phyloP scores from a whole-genome alignment of 2,888 invertebrate genomes.

The Malachius bipustulatus region DNA sequence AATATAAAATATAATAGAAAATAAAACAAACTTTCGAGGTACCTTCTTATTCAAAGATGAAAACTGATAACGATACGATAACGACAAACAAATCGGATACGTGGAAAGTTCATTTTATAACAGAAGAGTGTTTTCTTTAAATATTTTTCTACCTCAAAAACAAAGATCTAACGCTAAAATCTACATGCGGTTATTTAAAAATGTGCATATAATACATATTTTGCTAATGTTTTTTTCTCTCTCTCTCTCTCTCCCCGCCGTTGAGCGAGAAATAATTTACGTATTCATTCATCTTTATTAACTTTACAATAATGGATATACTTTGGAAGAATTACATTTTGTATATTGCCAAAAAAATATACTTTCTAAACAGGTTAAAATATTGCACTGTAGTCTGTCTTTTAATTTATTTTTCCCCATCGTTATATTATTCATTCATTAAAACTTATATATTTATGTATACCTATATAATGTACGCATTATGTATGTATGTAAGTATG shows the following conservation, averaged over 20 bases:
- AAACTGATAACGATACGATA: no score
- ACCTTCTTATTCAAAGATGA: constrained; percentile 21
- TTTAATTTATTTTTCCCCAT: neutral
- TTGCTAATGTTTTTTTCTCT: constrained; percentile 17
- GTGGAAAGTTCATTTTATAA: constrained; percentile 23
- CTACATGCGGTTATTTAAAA: constrained; percentile 36
- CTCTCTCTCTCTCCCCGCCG: constrained; percentile 4
- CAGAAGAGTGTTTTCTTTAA: constrained; percentile 21
- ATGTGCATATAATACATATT: constrained; percentile 35
- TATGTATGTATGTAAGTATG: no score
- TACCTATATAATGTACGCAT: no score
- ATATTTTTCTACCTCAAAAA: constrained; percentile 30
- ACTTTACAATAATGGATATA: constrained; percentile 36
- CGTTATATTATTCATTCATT: constrained; percentile 7
- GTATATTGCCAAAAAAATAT: constrained; percentile 33
- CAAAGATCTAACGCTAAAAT: constrained; percentile 26
- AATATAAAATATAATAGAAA: constrained; percentile 36
- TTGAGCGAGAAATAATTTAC: constrained; percentile 26
- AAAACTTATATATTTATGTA: no score
- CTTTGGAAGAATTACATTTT: constrained; percentile 33
- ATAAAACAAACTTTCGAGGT: constrained; percentile 29
- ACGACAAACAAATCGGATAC: no score
- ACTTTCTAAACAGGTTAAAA: constrained; percentile 28
- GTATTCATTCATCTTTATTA: constrained; percentile 29
- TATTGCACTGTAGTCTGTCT: constrained; percentile 30